These are phyloP conservation scores for Euphonia xanthogaster DNA, from an alignment of 2,797 vertebrate genomes.

Conservation along the genomic window DNA sequence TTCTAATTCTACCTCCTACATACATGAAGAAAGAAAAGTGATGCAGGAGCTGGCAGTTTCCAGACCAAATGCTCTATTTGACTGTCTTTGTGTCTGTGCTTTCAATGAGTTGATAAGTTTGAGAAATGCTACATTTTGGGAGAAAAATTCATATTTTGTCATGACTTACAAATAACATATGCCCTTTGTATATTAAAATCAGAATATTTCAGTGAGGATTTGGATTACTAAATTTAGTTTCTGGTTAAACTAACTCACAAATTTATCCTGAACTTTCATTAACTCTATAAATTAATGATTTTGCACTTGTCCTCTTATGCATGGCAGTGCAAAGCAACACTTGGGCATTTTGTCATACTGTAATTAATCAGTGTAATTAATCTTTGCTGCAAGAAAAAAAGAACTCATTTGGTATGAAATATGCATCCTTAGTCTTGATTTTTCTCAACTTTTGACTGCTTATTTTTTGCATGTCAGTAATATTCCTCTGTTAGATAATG, in stretches of 20 bases:
- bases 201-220: neutral
- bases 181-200: neutral
- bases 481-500: neutral
- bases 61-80: neutral
- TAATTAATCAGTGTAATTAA: neutral
- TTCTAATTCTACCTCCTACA: neutral
- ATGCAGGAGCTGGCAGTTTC: neutral
- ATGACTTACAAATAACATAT: neutral
- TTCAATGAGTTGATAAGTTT: neutral
- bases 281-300: neutral
- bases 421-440: neutral
- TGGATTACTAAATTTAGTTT: neutral
- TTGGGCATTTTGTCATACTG: neutral
- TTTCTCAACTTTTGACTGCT: neutral
- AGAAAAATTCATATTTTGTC: neutral
- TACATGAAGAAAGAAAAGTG: neutral
- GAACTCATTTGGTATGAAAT: neutral
- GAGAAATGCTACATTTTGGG: neutral
- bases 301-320: neutral
- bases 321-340: neutral
- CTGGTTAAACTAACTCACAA: neutral
- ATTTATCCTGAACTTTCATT: neutral
- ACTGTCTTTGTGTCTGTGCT: neutral
- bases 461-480: neutral
- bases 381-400: neutral